phyloP scores from a whole-genome alignment of 2,888 invertebrate genomes.

The Coleophora flavipennella region DNA sequence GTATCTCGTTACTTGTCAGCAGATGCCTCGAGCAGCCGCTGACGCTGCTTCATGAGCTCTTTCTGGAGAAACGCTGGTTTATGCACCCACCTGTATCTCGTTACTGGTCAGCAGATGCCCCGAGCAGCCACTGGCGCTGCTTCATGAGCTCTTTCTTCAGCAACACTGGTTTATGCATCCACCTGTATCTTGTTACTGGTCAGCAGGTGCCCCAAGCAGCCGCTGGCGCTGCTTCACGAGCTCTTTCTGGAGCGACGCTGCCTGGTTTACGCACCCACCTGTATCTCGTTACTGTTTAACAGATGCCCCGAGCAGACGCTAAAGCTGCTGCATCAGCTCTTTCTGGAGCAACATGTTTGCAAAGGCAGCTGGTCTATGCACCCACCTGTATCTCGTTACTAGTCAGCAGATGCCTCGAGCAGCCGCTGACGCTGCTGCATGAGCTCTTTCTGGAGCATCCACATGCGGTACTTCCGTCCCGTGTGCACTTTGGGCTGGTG shows the following conservation, averaged over 20 bases:
- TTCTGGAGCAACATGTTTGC: conserved; percentile 75
- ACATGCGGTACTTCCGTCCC: conserved; percentile 77
- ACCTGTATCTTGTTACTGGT: conserved; percentile 73
- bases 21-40: conserved; percentile 70
- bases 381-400: conserved; percentile 78
- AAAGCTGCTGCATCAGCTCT: conserved; percentile 73
- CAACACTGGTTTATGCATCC: conserved; percentile 69
- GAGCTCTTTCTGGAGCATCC: conserved; percentile 75
- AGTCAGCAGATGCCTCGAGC: conserved; percentile 74
- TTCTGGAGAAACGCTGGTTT: conserved; percentile 75
- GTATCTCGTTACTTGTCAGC: conserved; percentile 78
- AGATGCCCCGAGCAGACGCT: too few species aligned
- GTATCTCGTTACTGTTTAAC: too few species aligned
- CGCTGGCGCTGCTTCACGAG: conserved; percentile 68
- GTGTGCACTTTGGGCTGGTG: conserved; percentile 90
- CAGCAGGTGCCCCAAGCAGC: conserved; percentile 72
- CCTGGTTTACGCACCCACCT: conserved; percentile 26
- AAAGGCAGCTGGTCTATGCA: conserved; percentile 83
- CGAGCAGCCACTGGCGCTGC: conserved; percentile 60
- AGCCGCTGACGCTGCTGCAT: conserved; percentile 65
- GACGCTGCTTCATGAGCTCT: conserved; percentile 71
- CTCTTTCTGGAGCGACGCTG: conserved; percentile 75
- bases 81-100: conserved; percentile 1
- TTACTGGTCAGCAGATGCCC: conserved; percentile 38
- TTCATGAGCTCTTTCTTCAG: conserved; percentile 75